These are phyloP conservation scores for Laspeyria flexula DNA, from an alignment of 2,888 invertebrate genomes.

Conservation along the genomic window DNA sequence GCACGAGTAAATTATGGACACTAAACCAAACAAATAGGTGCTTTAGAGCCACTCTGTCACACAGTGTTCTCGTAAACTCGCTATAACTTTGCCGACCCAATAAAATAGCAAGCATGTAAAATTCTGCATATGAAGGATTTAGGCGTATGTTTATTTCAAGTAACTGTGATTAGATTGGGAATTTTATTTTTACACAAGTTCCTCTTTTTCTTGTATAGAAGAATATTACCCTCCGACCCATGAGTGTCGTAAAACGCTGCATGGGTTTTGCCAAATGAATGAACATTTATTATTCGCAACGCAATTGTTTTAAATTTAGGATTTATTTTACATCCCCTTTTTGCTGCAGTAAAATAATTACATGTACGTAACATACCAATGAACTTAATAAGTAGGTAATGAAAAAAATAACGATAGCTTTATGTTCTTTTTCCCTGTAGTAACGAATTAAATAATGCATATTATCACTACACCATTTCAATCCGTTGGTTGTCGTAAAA, in stretches of 20 bases:
- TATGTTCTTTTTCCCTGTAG: no score
- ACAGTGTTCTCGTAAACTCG: conserved; percentile 61
- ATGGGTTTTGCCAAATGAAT: background rate
- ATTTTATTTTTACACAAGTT: conserved; percentile 14
- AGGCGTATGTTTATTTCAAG: conserved; percentile 17
- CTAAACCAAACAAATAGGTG: conserved; percentile 69
- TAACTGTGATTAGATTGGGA: conserved; percentile 5
- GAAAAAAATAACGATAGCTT: no score
- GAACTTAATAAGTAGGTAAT: no score
- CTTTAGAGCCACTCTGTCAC: conserved; percentile 64
- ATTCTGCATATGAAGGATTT: conserved; percentile 29
- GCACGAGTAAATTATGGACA: conserved; percentile 65
- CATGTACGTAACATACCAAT: no score
- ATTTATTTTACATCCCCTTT: background rate
- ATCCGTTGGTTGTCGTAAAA: no score
- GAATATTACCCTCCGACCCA: background rate
- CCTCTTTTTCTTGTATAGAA: background rate
- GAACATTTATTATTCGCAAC: background rate
- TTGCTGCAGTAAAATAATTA: background rate
- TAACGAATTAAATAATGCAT: no score
- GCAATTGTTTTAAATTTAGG: background rate
- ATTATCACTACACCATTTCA: no score
- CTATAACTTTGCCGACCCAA: conserved; percentile 45
- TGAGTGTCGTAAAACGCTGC: background rate
- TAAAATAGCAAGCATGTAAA: conserved; percentile 54